Evolutionary conservation across 2,113 vertebrate species (phyloP).

Genomic region (Otus sunia): DNA sequence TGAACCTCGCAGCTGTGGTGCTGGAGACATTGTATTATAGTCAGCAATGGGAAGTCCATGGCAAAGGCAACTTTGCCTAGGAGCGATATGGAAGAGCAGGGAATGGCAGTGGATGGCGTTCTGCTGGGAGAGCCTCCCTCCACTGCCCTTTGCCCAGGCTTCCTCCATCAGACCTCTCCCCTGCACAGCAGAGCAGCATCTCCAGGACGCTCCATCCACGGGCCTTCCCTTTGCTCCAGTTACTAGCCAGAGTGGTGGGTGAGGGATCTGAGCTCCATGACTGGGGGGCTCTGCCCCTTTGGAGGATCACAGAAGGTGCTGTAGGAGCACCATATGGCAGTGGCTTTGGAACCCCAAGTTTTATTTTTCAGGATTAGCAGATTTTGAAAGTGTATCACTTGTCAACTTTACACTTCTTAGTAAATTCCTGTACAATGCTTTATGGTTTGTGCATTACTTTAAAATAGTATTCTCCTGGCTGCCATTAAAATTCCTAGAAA

Average conservation of each 20-base stretch:
- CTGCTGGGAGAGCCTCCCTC: background rate
- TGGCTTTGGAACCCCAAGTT: background rate
- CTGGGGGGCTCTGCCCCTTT: background rate
- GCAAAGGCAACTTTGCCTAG: background rate
- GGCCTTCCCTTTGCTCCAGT: background rate
- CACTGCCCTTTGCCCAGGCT: background rate
- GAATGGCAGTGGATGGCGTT: accelerated
- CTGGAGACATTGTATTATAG: accelerated
- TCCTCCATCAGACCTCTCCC: background rate
- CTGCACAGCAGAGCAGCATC: accelerated
- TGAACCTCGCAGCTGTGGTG: background rate
- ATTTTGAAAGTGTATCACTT: background rate
- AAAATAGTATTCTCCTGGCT: background rate
- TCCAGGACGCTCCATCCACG: background rate
- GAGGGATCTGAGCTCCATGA: background rate
- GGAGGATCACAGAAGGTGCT: background rate
- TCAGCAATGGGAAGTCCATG: accelerated
- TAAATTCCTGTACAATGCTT: background rate
- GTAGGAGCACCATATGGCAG: background rate
- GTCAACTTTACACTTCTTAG: background rate
- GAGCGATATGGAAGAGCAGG: background rate
- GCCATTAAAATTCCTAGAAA: background rate
- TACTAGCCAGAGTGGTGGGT: background rate
- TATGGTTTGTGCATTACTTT: background rate
- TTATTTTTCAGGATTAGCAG: background rate